Evolutionary conservation across 2,797 vertebrate genomes (phyloP).

Genomic region (Poeciliopsis paucimaculata): DNA sequence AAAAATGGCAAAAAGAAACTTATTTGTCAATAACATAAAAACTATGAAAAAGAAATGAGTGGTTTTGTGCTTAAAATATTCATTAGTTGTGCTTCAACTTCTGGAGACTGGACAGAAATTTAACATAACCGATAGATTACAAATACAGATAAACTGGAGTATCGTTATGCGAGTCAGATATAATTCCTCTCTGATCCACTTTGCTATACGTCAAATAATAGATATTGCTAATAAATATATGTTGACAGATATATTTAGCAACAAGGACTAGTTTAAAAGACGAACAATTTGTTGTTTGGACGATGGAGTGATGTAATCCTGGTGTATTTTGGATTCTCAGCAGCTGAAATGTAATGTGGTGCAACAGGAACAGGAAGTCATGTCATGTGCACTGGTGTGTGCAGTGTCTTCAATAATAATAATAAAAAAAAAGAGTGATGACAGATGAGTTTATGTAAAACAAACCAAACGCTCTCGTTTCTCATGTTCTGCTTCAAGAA

Average conservation of each 20-base stretch:
- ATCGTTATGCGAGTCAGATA: neutral
- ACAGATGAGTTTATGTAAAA: constrained; percentile 1
- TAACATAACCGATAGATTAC: neutral
- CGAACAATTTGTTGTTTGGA: neutral
- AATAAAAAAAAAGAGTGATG: neutral
- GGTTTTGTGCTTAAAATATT: neutral
- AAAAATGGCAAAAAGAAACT: neutral
- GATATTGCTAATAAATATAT: neutral
- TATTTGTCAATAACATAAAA: too few relatives aligned
- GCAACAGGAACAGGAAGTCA: constrained; percentile 34
- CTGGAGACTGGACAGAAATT: neutral
- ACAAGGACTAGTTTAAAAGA: neutral
- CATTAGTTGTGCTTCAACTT: neutral
- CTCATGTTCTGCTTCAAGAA: neutral
- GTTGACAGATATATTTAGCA: neutral
- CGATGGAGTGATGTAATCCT: neutral
- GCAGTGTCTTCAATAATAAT: constrained; percentile 2
- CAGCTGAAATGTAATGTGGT: constrained; percentile 16
- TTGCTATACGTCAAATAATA: neutral
- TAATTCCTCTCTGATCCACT: neutral
- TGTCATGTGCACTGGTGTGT: constrained; percentile 27
- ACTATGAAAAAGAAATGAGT: neutral
- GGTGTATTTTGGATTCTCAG: neutral
- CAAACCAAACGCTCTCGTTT: neutral
- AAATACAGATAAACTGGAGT: neutral